Base-by-base conservation (phyloP, 37 sponge, comb jelly and placozoan genomes). In the Crambe crambe region DNA sequence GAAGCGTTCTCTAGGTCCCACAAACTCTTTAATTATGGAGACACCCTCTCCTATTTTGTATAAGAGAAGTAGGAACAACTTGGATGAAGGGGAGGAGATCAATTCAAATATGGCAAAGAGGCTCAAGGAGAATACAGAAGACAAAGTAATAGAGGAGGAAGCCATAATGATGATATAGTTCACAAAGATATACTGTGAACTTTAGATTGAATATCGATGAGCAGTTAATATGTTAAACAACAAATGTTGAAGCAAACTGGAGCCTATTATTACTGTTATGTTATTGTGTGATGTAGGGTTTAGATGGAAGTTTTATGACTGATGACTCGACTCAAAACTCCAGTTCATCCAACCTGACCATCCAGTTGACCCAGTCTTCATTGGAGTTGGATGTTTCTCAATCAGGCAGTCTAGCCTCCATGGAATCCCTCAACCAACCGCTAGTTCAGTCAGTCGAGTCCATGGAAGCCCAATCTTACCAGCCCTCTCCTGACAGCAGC, bases 1-100 rank as follows among this genome's bases (percentile, higher is more conserved):
- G 76, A 76, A 76, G 54, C 60, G 59, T 6, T 60, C 76, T 58
- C n/a, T 76, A 25, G 57, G 57, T 37, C 61, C 76, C 5, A 17
- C 35, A 30, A 65, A 65, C 10, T 8, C 66, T 8, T 34, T 3
- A 31, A 2, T 65, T 65, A 27, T 47, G 56, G 17, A 47, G 17
- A 21, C 22, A 1, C 31, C 74, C 32, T 41, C 56, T 29, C 56
- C 74, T 18, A 15, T 31, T 22, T 34, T 41, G 5, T 43, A 47
- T 34, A 47, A 70, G 44, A 1, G 71, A 40, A 65, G 66, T 30
- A 65, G 66, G 10, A 65, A 30, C 10, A 30, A 65, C 10, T 12
- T 12, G 59, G 9, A 65, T 30, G 66, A 65, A 30, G 31, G 31
- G 10, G 66, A 65, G 66, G 66, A 65, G 34, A 12, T 30, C 35